phyloP scores from a whole-genome alignment of 2,113 vertebrate genomes.

The Anthoscopus minutus region DNA sequence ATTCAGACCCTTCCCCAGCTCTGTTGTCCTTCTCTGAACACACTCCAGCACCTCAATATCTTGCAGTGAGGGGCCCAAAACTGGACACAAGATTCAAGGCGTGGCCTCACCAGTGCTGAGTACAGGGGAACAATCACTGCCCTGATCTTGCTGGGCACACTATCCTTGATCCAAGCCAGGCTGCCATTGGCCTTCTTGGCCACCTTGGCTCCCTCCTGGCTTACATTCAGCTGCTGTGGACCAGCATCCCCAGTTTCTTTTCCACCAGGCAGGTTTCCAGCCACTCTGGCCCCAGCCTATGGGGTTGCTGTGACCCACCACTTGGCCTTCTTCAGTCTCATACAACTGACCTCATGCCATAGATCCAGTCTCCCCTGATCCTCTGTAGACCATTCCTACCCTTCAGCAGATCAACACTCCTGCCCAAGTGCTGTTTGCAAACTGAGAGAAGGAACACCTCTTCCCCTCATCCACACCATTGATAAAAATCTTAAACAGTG shows the following conservation, averaged over 20 bases:
- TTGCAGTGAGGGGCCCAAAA: neutral
- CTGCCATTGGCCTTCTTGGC: neutral
- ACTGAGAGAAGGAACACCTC: neutral
- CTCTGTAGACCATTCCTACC: neutral
- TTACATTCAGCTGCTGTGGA: neutral
- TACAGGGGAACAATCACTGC: neutral
- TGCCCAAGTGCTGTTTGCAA: neutral
- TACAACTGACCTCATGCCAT: neutral
- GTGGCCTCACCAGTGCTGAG: neutral
- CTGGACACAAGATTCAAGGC: fast-evolving
- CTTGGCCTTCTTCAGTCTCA: neutral
- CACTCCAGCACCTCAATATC: fast-evolving
- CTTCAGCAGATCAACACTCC: neutral
- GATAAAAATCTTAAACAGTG: neutral
- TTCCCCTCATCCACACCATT: neutral
- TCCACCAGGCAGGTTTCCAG: neutral
- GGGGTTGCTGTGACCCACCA: neutral
- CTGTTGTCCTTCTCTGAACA: fast-evolving
- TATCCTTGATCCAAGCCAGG: neutral
- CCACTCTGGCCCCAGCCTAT: neutral
- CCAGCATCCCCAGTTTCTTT: neutral
- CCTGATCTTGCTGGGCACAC: neutral
- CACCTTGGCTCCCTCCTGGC: neutral
- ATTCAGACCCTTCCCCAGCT: neutral
- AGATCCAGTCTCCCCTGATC: neutral